These are phyloP conservation scores for Mesorhabditis spiculigera DNA, from an alignment of 2,888 invertebrate species.

Conservation along the genomic window DNA sequence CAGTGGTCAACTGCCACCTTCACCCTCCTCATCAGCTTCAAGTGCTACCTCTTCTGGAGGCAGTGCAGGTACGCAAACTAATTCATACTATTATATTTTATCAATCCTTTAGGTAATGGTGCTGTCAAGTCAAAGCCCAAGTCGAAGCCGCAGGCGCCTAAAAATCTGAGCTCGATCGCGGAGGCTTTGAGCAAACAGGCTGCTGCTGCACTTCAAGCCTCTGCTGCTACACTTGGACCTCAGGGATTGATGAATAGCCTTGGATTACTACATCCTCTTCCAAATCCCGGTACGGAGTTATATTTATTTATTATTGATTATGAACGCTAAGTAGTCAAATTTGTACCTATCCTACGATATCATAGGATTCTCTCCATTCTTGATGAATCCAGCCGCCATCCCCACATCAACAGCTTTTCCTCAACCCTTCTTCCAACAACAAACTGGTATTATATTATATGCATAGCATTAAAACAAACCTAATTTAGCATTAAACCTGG, in stretches of 20 bases:
- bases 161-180: constrained; percentile 5
- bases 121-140: constrained; percentile 8
- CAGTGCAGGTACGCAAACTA: not conserved
- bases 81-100: too few relatives aligned
- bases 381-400: constrained; percentile 5
- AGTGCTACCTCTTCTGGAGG: constrained; percentile 5
- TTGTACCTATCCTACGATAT: too few relatives aligned
- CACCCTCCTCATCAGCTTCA: constrained; percentile 12
- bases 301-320: too few relatives aligned
- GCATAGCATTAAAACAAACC: constrained; percentile 1
- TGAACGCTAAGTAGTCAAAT: too few relatives aligned
- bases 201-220: not conserved
- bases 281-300: not conserved
- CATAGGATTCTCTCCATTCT: constrained; percentile 8
- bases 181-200: not conserved
- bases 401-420: constrained; percentile 20
- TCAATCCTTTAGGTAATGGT: not conserved
- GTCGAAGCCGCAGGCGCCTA: constrained; percentile 15
- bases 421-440: constrained; percentile 14
- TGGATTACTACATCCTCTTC: not conserved
- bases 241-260: not conserved
- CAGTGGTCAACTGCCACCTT: constrained; percentile 12
- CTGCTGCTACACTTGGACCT: not conserved
- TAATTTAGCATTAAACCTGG: constrained; percentile 15
- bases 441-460: not conserved